Evolutionary conservation across 2,888 invertebrate genomes (phyloP).

Genomic region (Arge pagana): DNA sequence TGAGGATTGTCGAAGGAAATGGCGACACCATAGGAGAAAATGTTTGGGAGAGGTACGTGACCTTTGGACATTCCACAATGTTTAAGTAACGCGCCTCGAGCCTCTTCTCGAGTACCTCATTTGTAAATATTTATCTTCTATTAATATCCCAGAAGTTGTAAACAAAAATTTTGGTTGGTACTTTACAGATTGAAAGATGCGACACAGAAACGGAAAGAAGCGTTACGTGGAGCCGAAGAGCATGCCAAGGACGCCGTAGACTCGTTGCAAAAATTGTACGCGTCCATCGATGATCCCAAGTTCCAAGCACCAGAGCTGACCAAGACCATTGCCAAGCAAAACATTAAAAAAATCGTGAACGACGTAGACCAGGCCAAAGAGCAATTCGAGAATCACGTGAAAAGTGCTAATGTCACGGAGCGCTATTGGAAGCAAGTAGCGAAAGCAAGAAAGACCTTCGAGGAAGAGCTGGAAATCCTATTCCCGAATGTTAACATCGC

Average conservation of each 20-base stretch:
- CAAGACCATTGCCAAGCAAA: conserved; percentile 49
- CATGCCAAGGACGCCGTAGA: conserved; percentile 64
- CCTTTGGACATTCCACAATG: conserved; percentile 19
- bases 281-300: conserved; percentile 55
- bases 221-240: conserved; percentile 64
- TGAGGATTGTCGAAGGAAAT: conserved; percentile 43
- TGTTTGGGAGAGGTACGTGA: conserved; percentile 49
- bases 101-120: conserved; percentile 7
- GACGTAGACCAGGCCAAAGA: conserved; percentile 67
- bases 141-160: conserved; percentile 17
- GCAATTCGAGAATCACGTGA: conserved; percentile 63
- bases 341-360: conserved; percentile 56
- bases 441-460: conserved; percentile 65
- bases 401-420: conserved; percentile 69
- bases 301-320: conserved; percentile 54
- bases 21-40: conserved; percentile 32
- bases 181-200: conserved; percentile 65
- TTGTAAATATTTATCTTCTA: conserved; percentile 11
- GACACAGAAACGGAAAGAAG: conserved; percentile 63
- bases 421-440: conserved; percentile 83
- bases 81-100: conserved; percentile 23
- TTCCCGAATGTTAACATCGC: conserved; percentile 74
- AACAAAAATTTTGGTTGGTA: conserved; percentile 45
- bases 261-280: conserved; percentile 57
- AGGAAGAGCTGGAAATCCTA: conserved; percentile 70